A percentile compares a stretch with the other conserved stretches of the same genome.
Evolutionary conservation across 1,140 invertebrate genomes (phyloP).

Genomic region (Onthophagus taurus): DNA sequence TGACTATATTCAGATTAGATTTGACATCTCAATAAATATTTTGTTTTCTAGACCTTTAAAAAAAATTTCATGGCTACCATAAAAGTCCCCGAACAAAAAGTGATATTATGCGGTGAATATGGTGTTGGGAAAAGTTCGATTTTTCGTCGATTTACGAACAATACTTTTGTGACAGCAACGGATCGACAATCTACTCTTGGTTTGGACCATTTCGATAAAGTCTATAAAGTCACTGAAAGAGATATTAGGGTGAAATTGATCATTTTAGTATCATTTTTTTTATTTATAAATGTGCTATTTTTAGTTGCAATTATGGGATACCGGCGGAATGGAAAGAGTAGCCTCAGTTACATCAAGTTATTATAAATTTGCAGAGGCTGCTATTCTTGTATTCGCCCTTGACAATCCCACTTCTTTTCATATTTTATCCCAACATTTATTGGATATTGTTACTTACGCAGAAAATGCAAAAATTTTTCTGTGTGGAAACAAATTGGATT

Average conservation of each 20-base stretch:
- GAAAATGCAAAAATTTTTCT: constrained; percentile 90
- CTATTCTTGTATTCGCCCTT: constrained; percentile 80
- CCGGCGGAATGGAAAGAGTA: constrained; percentile 87
- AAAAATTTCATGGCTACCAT: constrained; percentile 60
- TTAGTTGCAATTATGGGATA: constrained; percentile 87
- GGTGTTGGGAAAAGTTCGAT: constrained; percentile 91
- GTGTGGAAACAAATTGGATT: constrained; percentile 82
- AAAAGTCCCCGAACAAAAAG: constrained; percentile 82
- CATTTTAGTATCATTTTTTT: too few relatives aligned
- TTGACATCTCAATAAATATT: too few relatives aligned
- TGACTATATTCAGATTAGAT: too few relatives aligned
- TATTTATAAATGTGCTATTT: constrained; percentile 23
- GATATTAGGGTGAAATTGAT: constrained; percentile 63
- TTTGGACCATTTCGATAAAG: constrained; percentile 80
- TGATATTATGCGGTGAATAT: constrained; percentile 91
- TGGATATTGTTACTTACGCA: constrained; percentile 85
- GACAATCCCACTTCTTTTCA: constrained; percentile 88
- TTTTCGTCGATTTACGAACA: constrained; percentile 81
- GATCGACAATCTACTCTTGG: constrained; percentile 84
- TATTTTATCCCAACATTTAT: constrained; percentile 77
- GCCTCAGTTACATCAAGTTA: constrained; percentile 89
- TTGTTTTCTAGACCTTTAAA: too few relatives aligned
- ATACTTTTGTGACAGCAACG: constrained; percentile 70
- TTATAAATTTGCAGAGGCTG: constrained; percentile 88
- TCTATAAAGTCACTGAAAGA: constrained; percentile 61